Base-by-base conservation (phyloP, 2,888 invertebrate genomes). In the Drosophila merina region DNA sequence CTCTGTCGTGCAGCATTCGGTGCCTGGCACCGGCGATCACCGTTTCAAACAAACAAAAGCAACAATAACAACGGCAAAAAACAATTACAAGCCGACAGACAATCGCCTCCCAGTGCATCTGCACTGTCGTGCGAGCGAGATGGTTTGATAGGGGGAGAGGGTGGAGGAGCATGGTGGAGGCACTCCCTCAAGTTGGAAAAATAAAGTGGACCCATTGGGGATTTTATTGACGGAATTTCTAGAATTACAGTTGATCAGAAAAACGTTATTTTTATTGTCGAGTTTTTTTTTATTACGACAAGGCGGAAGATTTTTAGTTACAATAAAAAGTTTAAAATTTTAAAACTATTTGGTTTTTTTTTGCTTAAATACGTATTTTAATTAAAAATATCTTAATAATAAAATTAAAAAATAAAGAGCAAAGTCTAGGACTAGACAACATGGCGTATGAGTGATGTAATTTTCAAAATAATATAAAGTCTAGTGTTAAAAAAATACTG, bases 11-110 rank as follows among this genome's bases (percentile, higher is more conserved):
- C 70, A 69, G 57, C 57, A 38, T 52, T 57, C 55, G 64, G 89
- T 89, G 88, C 90, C 89, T 83, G 89, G 90, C 75, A 89, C 89
- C 85, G 74, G 88, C 74, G 89, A 90, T 89, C 89, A 88, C 89
- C 85, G 87, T 80, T 87, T 87, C 77, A 87, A 80, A 76, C 80
- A 69, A 67, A 30, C 64, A 64, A 30, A 64, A 68, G 31, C 42
- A 69, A 59, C 72, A 62, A 42, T 48, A 77, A 63, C 62, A 57
- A 36, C 59, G 30, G 30, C 66, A 60, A 56, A 56, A 33, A 68
- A 57, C 66, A 57, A 45, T 44, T 73, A 58, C 57, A 26, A 28
- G 51, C 33, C 62, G 47, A 56, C 69, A 68, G 49, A 75, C 72
- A 68, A 71, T 55, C 60, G 60, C 25, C 48, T 40, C 60, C 49